Percentiles rank a stretch among this genome's conserved stretches.
phyloP scores from a whole-genome alignment of 2,797 vertebrate species.

The Danio tinwini region DNA sequence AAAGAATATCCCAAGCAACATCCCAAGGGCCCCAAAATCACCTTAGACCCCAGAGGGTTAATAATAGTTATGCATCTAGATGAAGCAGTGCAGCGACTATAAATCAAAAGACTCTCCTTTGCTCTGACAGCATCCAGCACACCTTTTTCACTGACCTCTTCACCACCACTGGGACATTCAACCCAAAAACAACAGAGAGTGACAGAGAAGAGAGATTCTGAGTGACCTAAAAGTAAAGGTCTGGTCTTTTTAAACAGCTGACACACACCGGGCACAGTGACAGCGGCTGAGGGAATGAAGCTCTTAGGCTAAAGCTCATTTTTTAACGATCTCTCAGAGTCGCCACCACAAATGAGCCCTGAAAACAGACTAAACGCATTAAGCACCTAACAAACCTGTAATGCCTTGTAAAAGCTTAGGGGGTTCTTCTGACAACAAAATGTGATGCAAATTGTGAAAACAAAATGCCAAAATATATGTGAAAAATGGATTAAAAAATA shows the following conservation, averaged over 20 bases:
- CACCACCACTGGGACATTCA: constrained; percentile 17
- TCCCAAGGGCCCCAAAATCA: too few species aligned
- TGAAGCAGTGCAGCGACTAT: constrained; percentile 19
- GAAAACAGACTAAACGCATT: constrained; percentile 33
- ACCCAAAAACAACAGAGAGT: constrained; percentile 5
- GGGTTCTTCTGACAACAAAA: not conserved
- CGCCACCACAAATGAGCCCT: constrained; percentile 25
- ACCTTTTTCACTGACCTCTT: constrained; percentile 2
- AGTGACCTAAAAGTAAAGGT: constrained; percentile 20
- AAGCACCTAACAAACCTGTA: not conserved
- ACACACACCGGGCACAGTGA: constrained; percentile 12
- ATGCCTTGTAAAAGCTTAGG: constrained; percentile 4
- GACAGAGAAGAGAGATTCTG: not conserved
- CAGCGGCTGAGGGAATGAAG: constrained; percentile 5
- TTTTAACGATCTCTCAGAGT: constrained; percentile 25
- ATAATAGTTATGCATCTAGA: constrained; percentile 30
- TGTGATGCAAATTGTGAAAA: too few species aligned
- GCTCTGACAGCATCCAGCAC: not conserved
- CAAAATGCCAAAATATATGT: too few species aligned
- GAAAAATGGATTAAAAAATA: too few species aligned
- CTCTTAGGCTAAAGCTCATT: constrained; percentile 44
- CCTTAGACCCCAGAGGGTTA: too few species aligned
- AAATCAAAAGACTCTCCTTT: constrained; percentile 33
- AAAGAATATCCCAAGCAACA: too few species aligned
- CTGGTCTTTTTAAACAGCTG: constrained; percentile 22